Evolutionary conservation across 2,888 invertebrate genomes (phyloP).

Genomic region (Ferdinandea cuprea): DNA sequence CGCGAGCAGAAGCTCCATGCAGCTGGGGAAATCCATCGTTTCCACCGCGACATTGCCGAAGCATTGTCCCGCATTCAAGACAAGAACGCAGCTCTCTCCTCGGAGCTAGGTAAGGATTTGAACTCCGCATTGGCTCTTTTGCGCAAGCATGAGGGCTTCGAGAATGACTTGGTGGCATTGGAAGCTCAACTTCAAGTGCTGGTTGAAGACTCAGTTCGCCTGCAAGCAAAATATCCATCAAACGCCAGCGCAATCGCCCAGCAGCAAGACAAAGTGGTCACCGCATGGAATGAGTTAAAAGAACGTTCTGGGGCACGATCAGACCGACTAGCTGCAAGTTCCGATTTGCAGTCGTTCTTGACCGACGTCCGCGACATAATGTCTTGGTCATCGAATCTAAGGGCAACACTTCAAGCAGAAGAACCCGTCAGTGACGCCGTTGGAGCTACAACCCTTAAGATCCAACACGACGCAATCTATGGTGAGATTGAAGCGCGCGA

Average conservation of each 20-base stretch:
- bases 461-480: constrained; percentile 92
- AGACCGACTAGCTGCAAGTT: constrained; percentile 92
- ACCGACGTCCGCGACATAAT: constrained; percentile 94
- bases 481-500: constrained; percentile 95
- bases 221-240: constrained; percentile 95
- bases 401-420: constrained; percentile 90
- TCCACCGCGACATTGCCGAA: constrained; percentile 97
- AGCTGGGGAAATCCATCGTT: constrained; percentile 98
- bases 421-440: constrained; percentile 92
- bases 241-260: constrained; percentile 95
- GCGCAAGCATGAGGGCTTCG: constrained; percentile 95
- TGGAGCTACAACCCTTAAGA: constrained; percentile 91
- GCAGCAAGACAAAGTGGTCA: constrained; percentile 92
- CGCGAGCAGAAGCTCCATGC: constrained; percentile 94
- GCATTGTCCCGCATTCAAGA: constrained; percentile 94
- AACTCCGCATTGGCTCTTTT: constrained; percentile 92
- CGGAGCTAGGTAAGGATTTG: constrained; percentile 91
- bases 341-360: constrained; percentile 94
- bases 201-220: constrained; percentile 94
- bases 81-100: constrained; percentile 93
- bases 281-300: constrained; percentile 94
- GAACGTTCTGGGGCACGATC: constrained; percentile 91
- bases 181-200: constrained; percentile 95
- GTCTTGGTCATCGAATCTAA: constrained; percentile 92
- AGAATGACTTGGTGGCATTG: constrained; percentile 95